Conservation (phyloP, 1,140 invertebrate species). For the Watersipora subatra region DNA sequence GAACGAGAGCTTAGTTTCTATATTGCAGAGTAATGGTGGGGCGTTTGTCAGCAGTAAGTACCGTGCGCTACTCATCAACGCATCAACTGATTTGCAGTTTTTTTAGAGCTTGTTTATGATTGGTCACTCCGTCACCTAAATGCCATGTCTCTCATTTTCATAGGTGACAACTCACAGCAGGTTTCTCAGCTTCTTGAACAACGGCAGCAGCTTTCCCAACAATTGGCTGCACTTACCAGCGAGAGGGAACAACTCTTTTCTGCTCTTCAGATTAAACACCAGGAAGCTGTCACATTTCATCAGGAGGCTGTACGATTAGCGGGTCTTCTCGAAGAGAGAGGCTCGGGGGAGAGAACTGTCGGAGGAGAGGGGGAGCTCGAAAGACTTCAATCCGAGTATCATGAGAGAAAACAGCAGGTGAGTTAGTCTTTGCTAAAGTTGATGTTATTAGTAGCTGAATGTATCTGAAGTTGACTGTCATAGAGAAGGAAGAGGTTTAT, state of each 20-base stretch:
- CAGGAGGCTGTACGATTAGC: constrained; percentile 64
- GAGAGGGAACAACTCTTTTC: constrained; percentile 63
- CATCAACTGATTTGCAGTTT: no score
- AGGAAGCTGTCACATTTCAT: constrained; percentile 67
- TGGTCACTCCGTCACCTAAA: no score
- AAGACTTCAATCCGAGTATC: no score
- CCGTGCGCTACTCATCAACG: no score
- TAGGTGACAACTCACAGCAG: no score
- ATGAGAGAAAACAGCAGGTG: no score
- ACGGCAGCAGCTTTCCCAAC: constrained; percentile 31
- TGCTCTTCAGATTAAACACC: constrained; percentile 62
- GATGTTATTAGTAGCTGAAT: neutral
- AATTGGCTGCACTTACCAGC: constrained; percentile 27
- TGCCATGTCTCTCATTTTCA: no score
- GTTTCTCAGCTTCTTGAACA: no score
- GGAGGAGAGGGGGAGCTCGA: constrained; percentile 34
- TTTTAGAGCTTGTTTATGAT: no score
- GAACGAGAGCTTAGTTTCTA: constrained; percentile 34
- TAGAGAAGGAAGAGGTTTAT: no score
- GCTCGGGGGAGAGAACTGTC: constrained; percentile 24
- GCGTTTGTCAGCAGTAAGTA: neutral
- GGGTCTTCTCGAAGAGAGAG: constrained; percentile 17
- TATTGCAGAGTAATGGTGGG: constrained; percentile 27
- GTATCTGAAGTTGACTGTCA: neutral
- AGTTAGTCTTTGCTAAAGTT: no score